Conservation (phyloP, 2,113 vertebrate species). For the Dolichotis patagonum region DNA sequence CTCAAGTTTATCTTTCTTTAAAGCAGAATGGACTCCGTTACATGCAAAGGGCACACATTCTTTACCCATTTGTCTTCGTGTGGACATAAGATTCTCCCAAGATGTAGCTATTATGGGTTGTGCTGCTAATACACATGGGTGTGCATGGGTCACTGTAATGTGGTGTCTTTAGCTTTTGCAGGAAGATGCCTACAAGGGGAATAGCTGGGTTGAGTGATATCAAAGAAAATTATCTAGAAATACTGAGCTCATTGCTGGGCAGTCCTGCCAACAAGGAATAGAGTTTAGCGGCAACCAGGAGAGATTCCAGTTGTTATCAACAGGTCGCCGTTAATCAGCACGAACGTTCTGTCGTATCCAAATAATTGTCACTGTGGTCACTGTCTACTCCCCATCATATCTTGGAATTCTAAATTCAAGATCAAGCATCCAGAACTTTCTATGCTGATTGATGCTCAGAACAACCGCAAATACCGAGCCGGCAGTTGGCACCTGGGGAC, state of each 20-base stretch:
- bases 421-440: background rate
- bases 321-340: background rate
- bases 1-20: background rate
- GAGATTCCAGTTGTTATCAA: background rate
- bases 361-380: background rate
- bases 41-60: background rate
- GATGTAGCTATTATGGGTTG: background rate
- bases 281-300: background rate
- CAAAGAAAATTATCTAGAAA: constrained; percentile 10
- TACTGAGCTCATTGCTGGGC: background rate
- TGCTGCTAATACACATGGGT: background rate
- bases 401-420: background rate
- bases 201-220: background rate
- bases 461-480: background rate
- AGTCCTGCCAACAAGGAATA: background rate
- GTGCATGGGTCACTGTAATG: background rate
- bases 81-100: background rate
- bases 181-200: background rate
- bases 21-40: background rate
- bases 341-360: background rate
- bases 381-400: background rate
- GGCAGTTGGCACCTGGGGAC: background rate
- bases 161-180: background rate
- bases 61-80: background rate
- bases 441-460: background rate